Evolutionary conservation across 2,888 invertebrate species (phyloP), one percentile per base, ranked within the genome.

Genomic region (Helobdella robusta): DNA sequence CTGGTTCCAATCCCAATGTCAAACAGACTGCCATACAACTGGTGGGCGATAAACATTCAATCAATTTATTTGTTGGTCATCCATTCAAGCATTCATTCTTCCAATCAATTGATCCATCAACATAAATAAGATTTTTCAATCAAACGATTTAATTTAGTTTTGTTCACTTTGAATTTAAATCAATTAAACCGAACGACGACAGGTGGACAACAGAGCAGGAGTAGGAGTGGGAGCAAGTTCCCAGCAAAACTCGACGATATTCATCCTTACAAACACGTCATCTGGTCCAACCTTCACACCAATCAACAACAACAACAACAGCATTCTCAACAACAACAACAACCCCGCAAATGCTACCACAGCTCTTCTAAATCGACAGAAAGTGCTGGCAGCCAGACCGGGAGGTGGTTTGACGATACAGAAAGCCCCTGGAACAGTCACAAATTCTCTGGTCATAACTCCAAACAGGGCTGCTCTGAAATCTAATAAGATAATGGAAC

Each of bases 401-500:
- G n/a, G n/a, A n/a, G n/a, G n/a, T n/a, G 62, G 50, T n/a, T 30
- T 50, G 2, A 46, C 28, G n/a, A 25, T 30, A 15, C 48, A 46
- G 36, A 36, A 28, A n/a, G 25, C 4, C 5, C 6, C 50, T 25
- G 5, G 5, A 6, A 5, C 54, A 20, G 8, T 25, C 32, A 30
- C 48, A n/a, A n/a, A n/a, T n/a, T n/a, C n/a, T n/a, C n/a, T n/a
- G n/a, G n/a, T n/a, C 30, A n/a, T 35, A 48, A 62, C 62, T 20
- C 50, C 62, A 2, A 48, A 48, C 32, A 36, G 62, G 20, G 62
- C 62, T 25, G 62, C 62, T 32, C 56, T 54, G 40, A 66, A 66
- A 50, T 65, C 66, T 11, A 66, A 64, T 46, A 63, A 44, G 50
- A 66, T 66, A 65, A 50, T 66, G 25, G 66, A 65, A 34, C 63